phyloP scores from a whole-genome alignment of 1,140 invertebrate species.

The Leptonema lineaticorne region DNA sequence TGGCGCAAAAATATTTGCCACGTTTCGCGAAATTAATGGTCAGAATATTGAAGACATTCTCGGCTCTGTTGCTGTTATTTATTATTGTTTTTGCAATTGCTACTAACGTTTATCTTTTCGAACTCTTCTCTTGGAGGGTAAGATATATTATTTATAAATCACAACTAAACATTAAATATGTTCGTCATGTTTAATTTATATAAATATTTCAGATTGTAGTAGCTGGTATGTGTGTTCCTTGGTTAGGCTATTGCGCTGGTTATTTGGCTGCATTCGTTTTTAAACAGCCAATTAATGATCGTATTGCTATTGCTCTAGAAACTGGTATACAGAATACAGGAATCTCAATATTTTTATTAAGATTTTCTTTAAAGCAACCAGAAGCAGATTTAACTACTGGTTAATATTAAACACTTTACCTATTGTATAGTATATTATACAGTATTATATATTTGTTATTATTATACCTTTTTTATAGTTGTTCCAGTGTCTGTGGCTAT shows the following conservation, averaged over 20 bases:
- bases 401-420: slow-evolving; percentile 44
- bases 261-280: slow-evolving; percentile 62
- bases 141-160: slow-evolving; percentile 15
- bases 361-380: slow-evolving; percentile 69
- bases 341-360: slow-evolving; percentile 82
- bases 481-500: slow-evolving; percentile 86
- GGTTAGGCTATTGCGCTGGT: slow-evolving; percentile 82
- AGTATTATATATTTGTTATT: not conserved
- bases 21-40: slow-evolving; percentile 69
- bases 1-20: slow-evolving; percentile 70
- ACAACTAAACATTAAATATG: not conserved
- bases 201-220: slow-evolving; percentile 68
- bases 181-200: slow-evolving; percentile 6
- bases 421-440: not conserved
- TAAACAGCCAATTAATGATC: slow-evolving; percentile 65
- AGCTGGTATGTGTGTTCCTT: slow-evolving; percentile 82
- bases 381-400: slow-evolving; percentile 80
- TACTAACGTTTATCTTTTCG: slow-evolving; percentile 89
- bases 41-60: slow-evolving; percentile 83
- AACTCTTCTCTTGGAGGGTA: slow-evolving; percentile 85
- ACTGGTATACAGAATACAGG: slow-evolving; percentile 95
- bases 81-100: slow-evolving; percentile 91
- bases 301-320: slow-evolving; percentile 87
- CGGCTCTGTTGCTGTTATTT: slow-evolving; percentile 79
- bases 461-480: slow-evolving; percentile 56